A percentile compares a stretch with the other conserved stretches of the same genome.
These are phyloP conservation scores for Rhingia rostrata DNA, from an alignment of 2,888 invertebrate species.

Conservation along the genomic window DNA sequence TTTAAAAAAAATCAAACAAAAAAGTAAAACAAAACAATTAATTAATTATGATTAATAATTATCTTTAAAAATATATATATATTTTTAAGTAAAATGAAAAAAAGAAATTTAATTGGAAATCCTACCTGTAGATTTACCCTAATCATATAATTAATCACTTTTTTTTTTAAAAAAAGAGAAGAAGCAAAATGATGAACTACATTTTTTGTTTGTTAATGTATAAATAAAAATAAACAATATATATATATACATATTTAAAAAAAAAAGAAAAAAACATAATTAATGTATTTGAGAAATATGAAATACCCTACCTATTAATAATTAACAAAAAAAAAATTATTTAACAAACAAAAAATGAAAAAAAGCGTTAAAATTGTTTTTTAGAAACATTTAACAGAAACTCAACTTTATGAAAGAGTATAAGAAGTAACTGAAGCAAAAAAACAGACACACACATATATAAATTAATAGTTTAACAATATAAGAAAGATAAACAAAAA, in stretches of 20 bases:
- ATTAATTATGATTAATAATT: conserved; percentile 51
- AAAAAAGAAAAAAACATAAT: conserved; percentile 11
- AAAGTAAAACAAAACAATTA: conserved; percentile 13
- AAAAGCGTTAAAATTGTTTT: conserved; percentile 32
- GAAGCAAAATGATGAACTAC: conserved; percentile 7
- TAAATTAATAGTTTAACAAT: conserved; percentile 23
- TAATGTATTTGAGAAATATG: conserved; percentile 59
- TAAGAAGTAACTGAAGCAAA: conserved; percentile 17
- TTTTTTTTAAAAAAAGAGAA: conserved; percentile 19
- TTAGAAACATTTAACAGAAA: conserved; percentile 1
- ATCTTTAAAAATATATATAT: conserved; percentile 22
- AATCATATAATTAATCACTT: conserved; percentile 46
- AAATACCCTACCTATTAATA: conserved; percentile 64
- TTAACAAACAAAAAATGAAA: conserved; percentile 7
- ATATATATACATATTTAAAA: neutral
- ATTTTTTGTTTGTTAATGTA: conserved; percentile 14
- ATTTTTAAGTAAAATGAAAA: conserved; percentile 46
- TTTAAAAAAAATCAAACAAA: conserved; percentile 35
- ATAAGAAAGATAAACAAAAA: neutral
- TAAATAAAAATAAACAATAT: neutral
- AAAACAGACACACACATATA: conserved; percentile 14
- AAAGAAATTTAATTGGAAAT: conserved; percentile 35
- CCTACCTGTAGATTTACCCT: conserved; percentile 61
- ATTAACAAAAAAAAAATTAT: conserved; percentile 15
- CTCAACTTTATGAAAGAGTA: conserved; percentile 17